Conservation (phyloP, 2,888 invertebrate species). For the Epistrophe grossulariae region DNA sequence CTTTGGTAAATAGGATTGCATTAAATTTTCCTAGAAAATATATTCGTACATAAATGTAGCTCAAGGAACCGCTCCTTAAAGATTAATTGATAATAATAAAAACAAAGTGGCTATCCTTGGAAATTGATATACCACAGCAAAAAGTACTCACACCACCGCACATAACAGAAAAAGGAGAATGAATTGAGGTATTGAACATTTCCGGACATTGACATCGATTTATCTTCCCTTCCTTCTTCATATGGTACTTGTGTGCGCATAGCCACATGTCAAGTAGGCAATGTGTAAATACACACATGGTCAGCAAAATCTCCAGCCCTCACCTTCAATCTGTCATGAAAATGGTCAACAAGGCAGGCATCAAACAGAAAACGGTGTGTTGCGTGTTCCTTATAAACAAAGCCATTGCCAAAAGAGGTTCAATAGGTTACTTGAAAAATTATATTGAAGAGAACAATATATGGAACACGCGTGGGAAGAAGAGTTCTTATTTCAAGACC, state of each 20-base stretch:
- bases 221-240: slow-evolving; percentile 16
- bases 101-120: slow-evolving; percentile 11
- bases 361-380: neutral
- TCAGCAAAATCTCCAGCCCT: slow-evolving; percentile 27
- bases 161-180: neutral
- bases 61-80: slow-evolving; percentile 18
- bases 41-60: neutral
- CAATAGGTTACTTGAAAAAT: slow-evolving; percentile 31
- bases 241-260: too few species aligned
- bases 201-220: slow-evolving; percentile 67
- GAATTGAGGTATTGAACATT: slow-evolving; percentile 21
- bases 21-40: neutral
- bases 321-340: neutral
- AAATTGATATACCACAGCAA: slow-evolving; percentile 14
- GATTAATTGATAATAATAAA: slow-evolving; percentile 12
- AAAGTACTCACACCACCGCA: neutral
- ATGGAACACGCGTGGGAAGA: slow-evolving; percentile 31
- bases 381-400: neutral
- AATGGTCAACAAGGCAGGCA: neutral
- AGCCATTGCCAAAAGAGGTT: slow-evolving; percentile 44
- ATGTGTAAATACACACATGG: slow-evolving; percentile 1
- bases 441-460: slow-evolving; percentile 2
- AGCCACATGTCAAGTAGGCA: slow-evolving; percentile 13
- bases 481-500: neutral
- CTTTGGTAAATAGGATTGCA: slow-evolving; percentile 1